Evolutionary conservation across 2,113 vertebrate genomes (phyloP), one percentile per base, ranked within the genome.

Genomic region (Amblyopsis rosae): DNA sequence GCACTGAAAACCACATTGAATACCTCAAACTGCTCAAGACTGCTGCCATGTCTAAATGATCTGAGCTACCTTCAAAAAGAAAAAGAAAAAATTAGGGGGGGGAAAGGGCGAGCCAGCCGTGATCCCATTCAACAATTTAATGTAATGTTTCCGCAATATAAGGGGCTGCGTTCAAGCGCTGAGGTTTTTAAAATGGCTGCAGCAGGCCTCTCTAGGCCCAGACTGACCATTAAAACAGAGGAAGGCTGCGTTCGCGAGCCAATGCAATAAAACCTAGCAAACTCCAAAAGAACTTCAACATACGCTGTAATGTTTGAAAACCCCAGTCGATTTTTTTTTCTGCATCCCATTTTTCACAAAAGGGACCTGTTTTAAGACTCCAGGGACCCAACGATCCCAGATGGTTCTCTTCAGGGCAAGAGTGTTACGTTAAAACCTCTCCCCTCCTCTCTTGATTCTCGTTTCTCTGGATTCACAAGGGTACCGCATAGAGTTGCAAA

Each of bases 121-220:
- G 69, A 81, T 84, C 76, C 81, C 62, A 57, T 79, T 85, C 77
- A 81, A 79, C 81, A 86, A 86, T 93, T 93, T 93, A 92, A 93
- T 93, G 92, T 90, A 92, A 93, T 85, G 89, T 92, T 93, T 93
- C 92, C 93, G 91, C 90, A 82, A 88, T 91, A 91, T 93, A 92
- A 92, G 88, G 67, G 76, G 75, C 80, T 87, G 73, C 49, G 70
- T 85, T 86, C 76, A 72, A 87, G 90, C 73, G 81, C 83, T 91
- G 91, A 91, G 89, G 89, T 90, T 90, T 91, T 89, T 58, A 62
- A 91, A 93, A 91, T 62, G 82, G 84, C 88, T 91, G 82, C 77
- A 92, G 90, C 83, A 83, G 91, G 82, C 82, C 88, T 84, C 82
- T 75, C 81, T 74, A 83, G 88, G 88, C 90, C 89, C 91, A 86